These are phyloP conservation scores for Cydia amplana DNA, from an alignment of 1,140 invertebrate species.

Conservation along the genomic window DNA sequence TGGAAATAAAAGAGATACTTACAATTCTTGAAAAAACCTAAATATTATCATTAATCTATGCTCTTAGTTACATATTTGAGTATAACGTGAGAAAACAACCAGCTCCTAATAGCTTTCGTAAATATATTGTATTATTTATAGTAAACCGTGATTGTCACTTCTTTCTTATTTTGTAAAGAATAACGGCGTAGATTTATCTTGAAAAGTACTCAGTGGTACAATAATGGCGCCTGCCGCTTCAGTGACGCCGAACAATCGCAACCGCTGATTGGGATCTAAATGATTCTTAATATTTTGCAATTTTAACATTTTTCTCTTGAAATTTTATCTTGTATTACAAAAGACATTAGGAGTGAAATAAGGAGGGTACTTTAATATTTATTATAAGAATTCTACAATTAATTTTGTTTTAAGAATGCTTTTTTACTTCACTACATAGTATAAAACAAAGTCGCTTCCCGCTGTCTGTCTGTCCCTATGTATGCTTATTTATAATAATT, in stretches of 20 bases:
- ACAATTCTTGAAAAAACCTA: too few species aligned
- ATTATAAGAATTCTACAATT: too few species aligned
- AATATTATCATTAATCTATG: too few species aligned
- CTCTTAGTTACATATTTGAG: background rate
- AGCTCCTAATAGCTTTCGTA: background rate
- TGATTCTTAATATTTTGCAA: background rate
- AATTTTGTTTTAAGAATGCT: too few species aligned
- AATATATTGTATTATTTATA: background rate
- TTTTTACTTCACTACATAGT: too few species aligned
- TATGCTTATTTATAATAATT: too few species aligned
- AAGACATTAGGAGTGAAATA: background rate
- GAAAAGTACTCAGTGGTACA: background rate
- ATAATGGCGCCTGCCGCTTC: constrained; percentile 4
- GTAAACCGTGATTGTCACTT: background rate
- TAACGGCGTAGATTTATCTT: constrained; percentile 1
- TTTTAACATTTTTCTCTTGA: background rate
- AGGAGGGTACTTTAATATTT: background rate
- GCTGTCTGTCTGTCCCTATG: too few species aligned
- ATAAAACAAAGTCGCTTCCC: too few species aligned
- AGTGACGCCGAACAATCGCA: background rate
- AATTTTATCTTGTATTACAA: background rate
- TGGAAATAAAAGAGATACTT: too few species aligned
- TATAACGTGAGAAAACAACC: background rate
- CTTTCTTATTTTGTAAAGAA: constrained; percentile 6
- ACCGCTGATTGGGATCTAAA: constrained; percentile 20